phyloP scores from a whole-genome alignment of 2,888 invertebrate species.

The Octonoba sinensis region DNA sequence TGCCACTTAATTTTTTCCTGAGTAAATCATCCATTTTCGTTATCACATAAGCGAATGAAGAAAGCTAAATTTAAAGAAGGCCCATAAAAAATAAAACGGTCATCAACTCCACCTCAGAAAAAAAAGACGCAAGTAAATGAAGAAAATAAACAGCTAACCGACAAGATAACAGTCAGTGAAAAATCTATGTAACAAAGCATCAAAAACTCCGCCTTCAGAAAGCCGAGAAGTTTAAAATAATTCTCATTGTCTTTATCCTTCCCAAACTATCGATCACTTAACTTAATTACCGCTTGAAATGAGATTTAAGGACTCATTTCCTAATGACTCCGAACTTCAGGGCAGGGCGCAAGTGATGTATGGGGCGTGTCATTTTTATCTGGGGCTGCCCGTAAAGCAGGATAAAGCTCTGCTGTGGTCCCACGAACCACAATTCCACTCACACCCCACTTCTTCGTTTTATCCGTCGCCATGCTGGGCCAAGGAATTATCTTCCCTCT shows the following conservation, averaged over 20 bases:
- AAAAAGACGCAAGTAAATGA: too few species aligned
- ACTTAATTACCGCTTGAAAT: slow-evolving; percentile 61
- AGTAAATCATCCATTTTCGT: too few species aligned
- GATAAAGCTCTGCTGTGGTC: slow-evolving; percentile 59
- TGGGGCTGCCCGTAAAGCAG: slow-evolving; percentile 51
- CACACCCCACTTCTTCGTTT: slow-evolving; percentile 12
- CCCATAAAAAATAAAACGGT: too few species aligned
- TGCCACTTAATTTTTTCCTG: too few species aligned
- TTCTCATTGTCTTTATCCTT: slow-evolving; percentile 25
- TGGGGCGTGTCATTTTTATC: slow-evolving; percentile 61
- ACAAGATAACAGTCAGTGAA: too few species aligned
- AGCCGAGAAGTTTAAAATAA: slow-evolving; percentile 16
- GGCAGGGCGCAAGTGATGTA: slow-evolving; percentile 47
- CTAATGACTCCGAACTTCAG: slow-evolving; percentile 48
- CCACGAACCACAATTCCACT: slow-evolving; percentile 46
- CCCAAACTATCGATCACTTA: slow-evolving; percentile 45
- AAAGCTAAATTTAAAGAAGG: too few species aligned
- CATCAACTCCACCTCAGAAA: too few species aligned
- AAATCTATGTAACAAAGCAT: too few species aligned
- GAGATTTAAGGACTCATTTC: slow-evolving; percentile 62
- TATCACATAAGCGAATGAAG: too few species aligned
- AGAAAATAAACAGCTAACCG: too few species aligned
- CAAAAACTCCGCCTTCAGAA: too few species aligned
- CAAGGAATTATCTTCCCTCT: too few species aligned
- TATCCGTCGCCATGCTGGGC: neutral